Base-by-base conservation (phyloP, 2,888 invertebrate species). In the Neoscelio sp. region DNA sequence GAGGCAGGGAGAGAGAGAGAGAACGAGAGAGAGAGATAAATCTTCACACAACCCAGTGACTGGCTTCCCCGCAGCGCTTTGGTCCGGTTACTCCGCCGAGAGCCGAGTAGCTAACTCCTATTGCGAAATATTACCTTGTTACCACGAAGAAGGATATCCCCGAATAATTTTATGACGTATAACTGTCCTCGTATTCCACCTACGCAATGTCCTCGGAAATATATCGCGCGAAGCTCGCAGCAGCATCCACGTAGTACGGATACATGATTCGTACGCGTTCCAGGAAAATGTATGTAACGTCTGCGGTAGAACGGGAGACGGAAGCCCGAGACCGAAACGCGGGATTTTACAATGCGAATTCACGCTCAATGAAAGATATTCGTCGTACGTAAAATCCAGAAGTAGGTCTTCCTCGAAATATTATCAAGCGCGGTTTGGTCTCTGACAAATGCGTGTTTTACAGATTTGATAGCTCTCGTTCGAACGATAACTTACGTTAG, bases 21-120 rank as follows among this genome's bases (percentile, higher is more conserved):
- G n/a, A n/a, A n/a, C n/a, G n/a, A n/a, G n/a, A n/a, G n/a, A 30
- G 70, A 83, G 85, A 84, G 85, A 89, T 89, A 89, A 88, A 89
- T 89, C 84, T 84, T 35, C 17, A 60, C 46, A 68, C 56, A 52
- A 38, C 28, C 38, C 28, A 2, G 52, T 80, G 74, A 80, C 80
- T 78, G 80, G 73, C 78, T 82, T 81, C 80, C 83, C 85, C 67
- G 81, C 82, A 78, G 82, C 84, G 83, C 82, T 86, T 85, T 84
- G 82, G 81, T 85, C 83, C 77, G 81, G 78, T 84, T 83, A 40
- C 82, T 67, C 64, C 71, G 12, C 8, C 26, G 26, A 17, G 28
- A 33, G 26, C n/a, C 40, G 15, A 12, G 33, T 71, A 81, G 73
- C 80, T 71, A 78, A 78, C 82, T 82, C 73, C 74, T 64, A 71